Evolutionary conservation across 1,140 invertebrate genomes (phyloP).

Genomic region (Eciton burchellii): DNA sequence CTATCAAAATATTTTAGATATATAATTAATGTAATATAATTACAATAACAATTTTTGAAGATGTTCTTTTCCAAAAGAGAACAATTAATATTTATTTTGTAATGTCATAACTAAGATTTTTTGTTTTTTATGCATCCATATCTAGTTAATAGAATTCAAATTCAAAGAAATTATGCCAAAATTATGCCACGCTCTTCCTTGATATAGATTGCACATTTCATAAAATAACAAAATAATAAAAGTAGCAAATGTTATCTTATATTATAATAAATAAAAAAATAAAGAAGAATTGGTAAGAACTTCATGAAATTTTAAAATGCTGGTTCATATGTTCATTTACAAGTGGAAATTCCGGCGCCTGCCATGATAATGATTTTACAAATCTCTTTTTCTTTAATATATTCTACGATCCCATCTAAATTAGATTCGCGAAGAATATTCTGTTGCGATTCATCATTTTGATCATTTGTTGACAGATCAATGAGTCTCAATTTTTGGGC

Average conservation of each 20-base stretch:
- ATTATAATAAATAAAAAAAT: constrained; percentile 18
- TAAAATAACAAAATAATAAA: too few relatives aligned
- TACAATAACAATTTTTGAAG: too few relatives aligned
- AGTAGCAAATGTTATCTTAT: constrained; percentile 9
- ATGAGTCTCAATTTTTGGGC: constrained; percentile 74
- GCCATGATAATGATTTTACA: constrained; percentile 96
- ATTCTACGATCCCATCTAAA: constrained; percentile 90
- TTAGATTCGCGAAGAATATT: constrained; percentile 83
- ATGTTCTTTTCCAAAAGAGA: too few relatives aligned
- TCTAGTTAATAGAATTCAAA: too few relatives aligned
- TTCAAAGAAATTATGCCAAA: too few relatives aligned
- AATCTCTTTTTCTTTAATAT: constrained; percentile 91
- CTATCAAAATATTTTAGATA: too few relatives aligned
- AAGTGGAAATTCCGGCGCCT: constrained; percentile 97
- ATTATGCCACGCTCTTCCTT: too few relatives aligned
- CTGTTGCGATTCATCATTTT: constrained; percentile 39
- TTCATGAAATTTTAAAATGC: neutral
- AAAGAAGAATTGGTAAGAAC: constrained; percentile 22
- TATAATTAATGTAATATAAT: too few relatives aligned
- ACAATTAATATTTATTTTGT: too few relatives aligned
- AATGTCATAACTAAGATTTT: too few relatives aligned
- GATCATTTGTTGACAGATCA: constrained; percentile 52
- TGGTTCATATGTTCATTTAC: constrained; percentile 87
- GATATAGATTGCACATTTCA: too few relatives aligned
- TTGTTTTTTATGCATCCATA: too few relatives aligned